phyloP scores from a whole-genome alignment of 2,797 vertebrate species.

The Chanos chanos region DNA sequence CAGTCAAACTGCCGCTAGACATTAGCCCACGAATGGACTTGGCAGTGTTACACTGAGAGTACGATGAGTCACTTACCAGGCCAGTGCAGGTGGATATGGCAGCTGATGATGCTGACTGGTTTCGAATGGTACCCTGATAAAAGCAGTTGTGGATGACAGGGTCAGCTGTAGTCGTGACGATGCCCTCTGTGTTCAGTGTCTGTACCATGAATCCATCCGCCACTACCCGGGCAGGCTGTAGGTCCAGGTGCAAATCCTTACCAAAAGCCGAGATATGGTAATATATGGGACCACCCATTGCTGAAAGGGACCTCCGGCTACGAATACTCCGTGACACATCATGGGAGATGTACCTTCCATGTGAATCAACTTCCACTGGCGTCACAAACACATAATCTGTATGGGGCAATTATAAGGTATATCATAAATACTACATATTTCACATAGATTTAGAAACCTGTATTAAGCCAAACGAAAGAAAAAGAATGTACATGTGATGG shows the following conservation, averaged over 20 bases:
- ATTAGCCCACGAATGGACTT: no score
- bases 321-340: slow-evolving; percentile 78
- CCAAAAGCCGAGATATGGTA: slow-evolving; percentile 90
- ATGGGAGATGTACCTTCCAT: slow-evolving; percentile 81
- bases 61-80: slow-evolving; percentile 82
- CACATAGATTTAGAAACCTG: not conserved
- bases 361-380: slow-evolving; percentile 87
- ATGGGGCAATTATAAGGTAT: slow-evolving; percentile 21
- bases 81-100: slow-evolving; percentile 91
- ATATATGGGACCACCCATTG: slow-evolving; percentile 72
- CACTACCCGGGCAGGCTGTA: slow-evolving; percentile 81
- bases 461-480: not conserved
- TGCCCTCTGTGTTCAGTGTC: slow-evolving; percentile 76
- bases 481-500: no score
- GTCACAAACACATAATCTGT: slow-evolving; percentile 90
- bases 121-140: slow-evolving; percentile 94
- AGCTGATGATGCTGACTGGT: slow-evolving; percentile 82
- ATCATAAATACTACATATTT: not conserved
- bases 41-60: no score
- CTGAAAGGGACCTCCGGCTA: slow-evolving; percentile 76
- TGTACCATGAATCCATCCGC: slow-evolving; percentile 86
- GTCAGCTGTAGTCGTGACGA: slow-evolving; percentile 65
- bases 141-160: slow-evolving; percentile 76
- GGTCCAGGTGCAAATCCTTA: slow-evolving; percentile 87
- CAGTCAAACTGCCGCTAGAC: no score